Evolutionary conservation across 2,797 vertebrate species (phyloP).

Genomic region (Takifugu ocellatus): DNA sequence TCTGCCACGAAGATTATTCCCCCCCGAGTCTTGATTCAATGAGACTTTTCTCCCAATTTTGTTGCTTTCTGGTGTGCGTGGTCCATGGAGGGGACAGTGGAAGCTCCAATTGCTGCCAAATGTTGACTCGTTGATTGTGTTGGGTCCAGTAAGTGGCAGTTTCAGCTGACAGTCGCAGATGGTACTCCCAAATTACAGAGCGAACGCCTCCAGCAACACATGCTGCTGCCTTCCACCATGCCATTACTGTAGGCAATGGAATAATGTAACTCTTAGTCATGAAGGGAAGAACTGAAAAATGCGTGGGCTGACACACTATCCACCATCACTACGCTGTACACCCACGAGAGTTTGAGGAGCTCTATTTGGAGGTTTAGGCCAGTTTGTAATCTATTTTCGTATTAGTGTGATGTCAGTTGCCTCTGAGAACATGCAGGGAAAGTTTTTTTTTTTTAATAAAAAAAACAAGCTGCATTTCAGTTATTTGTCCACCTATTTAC

Average conservation of each 20-base stretch:
- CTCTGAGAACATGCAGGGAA: constrained; percentile 21
- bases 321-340: constrained; percentile 12
- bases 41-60: constrained; percentile 4
- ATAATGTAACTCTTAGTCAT: constrained; percentile 27
- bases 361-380: constrained; percentile 22
- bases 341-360: constrained; percentile 29
- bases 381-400: constrained; percentile 45
- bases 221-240: constrained; percentile 37
- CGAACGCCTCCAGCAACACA: not conserved
- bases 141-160: constrained; percentile 59
- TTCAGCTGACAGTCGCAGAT: constrained; percentile 72
- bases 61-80: constrained; percentile 14
- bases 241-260: constrained; percentile 40
- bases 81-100: constrained; percentile 10
- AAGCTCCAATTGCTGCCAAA: constrained; percentile 34
- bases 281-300: constrained; percentile 16
- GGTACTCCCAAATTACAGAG: constrained; percentile 59
- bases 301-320: constrained; percentile 29
- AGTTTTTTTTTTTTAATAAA: not conserved
- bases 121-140: constrained; percentile 52
- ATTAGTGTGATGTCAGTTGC: constrained; percentile 11
- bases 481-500: too few relatives aligned
- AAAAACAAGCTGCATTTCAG: not conserved
- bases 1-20: not conserved
- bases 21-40: not conserved